phyloP scores from a whole-genome alignment of 2,797 vertebrate species.

The Lepus oiostolus region DNA sequence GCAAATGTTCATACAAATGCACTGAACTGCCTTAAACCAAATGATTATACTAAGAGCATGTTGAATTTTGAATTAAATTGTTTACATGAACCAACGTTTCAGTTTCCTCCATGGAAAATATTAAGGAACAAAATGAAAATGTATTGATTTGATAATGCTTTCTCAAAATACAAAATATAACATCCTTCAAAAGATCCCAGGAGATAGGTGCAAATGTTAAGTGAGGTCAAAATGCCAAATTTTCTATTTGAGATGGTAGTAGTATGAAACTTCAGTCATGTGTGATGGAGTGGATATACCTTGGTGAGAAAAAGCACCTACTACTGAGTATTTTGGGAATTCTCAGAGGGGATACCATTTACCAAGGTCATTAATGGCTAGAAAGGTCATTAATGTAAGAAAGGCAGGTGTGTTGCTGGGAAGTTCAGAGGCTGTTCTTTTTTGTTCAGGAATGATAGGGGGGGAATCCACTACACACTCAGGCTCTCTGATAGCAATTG shows the following conservation, averaged over 20 bases:
- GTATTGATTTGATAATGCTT: background rate
- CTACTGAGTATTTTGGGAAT: background rate
- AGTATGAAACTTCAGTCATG: background rate
- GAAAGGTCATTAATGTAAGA: background rate
- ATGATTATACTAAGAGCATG: slow-evolving; percentile 19
- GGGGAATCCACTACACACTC: background rate
- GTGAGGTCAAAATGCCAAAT: background rate
- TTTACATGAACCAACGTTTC: slow-evolving; percentile 52
- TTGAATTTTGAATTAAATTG: slow-evolving; percentile 44
- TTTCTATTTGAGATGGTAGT: background rate
- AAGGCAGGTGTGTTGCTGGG: background rate
- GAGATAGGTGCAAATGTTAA: background rate
- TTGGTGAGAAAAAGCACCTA: background rate
- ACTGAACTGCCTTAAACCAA: slow-evolving; percentile 7
- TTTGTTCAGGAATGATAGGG: background rate
- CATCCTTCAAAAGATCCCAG: background rate
- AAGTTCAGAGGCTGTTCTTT: background rate
- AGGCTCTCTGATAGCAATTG: background rate
- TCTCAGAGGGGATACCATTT: background rate
- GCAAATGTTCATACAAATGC: slow-evolving; percentile 5
- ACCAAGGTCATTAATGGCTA: background rate
- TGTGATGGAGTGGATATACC: background rate
- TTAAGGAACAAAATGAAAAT: slow-evolving; percentile 25
- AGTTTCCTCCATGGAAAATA: slow-evolving; percentile 1
- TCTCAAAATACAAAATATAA: background rate